phyloP scores from a whole-genome alignment of 2,888 invertebrate species.

The Philereme vetulata region DNA sequence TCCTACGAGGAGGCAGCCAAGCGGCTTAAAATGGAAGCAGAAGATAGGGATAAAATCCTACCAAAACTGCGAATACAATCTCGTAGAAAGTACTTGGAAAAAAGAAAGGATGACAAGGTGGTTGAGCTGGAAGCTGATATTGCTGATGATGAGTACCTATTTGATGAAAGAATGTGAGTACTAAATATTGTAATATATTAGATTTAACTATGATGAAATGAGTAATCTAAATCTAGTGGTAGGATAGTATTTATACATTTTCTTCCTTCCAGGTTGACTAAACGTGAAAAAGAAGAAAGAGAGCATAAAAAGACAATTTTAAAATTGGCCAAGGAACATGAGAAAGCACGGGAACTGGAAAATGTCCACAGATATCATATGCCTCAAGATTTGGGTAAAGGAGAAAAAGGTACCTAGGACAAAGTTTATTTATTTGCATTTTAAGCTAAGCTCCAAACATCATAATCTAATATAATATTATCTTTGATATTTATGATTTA shows the following conservation, averaged over 20 bases:
- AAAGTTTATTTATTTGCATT: constrained; percentile 18
- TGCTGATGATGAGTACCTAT: constrained; percentile 97
- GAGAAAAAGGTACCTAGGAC: constrained; percentile 78
- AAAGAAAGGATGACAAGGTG: constrained; percentile 98
- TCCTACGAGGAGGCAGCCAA: constrained; percentile 95
- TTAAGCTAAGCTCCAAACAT: neutral
- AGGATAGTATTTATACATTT: neutral
- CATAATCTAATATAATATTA: too few relatives aligned
- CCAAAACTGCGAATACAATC: constrained; percentile 96
- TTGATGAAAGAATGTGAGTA: constrained; percentile 93
- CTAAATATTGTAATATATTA: neutral
- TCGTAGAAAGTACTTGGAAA: constrained; percentile 96
- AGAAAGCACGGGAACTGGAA: constrained; percentile 95
- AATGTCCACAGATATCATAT: constrained; percentile 97
- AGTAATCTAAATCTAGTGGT: too few relatives aligned
- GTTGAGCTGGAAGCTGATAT: constrained; percentile 97
- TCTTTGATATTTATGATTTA: neutral
- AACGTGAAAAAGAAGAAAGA: constrained; percentile 92
- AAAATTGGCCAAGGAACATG: constrained; percentile 96
- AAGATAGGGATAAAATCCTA: constrained; percentile 93
- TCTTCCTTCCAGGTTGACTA: constrained; percentile 87
- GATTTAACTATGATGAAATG: too few relatives aligned
- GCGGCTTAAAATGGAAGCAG: constrained; percentile 93
- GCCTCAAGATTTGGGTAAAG: constrained; percentile 93
- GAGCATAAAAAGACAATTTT: constrained; percentile 96